Evolutionary conservation across 2,888 invertebrate species (phyloP).

Genomic region (Drosophila maculinotata): DNA sequence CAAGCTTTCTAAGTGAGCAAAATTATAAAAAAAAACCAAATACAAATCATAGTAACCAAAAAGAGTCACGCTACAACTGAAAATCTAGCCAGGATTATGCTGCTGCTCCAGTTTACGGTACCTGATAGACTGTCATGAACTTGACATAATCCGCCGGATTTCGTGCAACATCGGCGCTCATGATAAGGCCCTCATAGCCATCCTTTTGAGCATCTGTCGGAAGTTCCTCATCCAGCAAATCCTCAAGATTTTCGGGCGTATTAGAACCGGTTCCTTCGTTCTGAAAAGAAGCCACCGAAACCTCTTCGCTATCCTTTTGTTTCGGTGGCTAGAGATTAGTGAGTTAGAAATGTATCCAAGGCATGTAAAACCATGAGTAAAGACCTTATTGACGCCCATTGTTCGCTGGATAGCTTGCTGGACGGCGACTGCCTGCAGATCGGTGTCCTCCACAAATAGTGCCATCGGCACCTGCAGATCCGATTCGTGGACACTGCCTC

Average conservation of each 20-base stretch:
- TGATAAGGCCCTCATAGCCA: conserved; percentile 82
- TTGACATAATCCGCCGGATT: conserved; percentile 82
- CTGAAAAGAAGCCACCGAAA: conserved; percentile 10
- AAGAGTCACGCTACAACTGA: conserved; percentile 13
- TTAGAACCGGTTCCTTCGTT: conserved; percentile 43
- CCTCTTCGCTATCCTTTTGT: conserved; percentile 47
- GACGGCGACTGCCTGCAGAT: conserved; percentile 79
- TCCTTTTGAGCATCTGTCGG: conserved; percentile 46
- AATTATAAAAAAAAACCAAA: conserved; percentile 46
- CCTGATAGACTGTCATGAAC: conserved; percentile 85
- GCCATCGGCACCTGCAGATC: conserved; percentile 82
- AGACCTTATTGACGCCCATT: conserved; percentile 46
- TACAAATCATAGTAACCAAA: conserved; percentile 31
- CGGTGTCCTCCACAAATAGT: conserved; percentile 79
- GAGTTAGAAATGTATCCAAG: neutral
- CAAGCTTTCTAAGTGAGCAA: conserved; percentile 82
- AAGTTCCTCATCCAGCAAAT: conserved; percentile 48
- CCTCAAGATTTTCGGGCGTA: conserved; percentile 60
- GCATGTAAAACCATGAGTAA: neutral
- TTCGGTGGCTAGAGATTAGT: neutral
- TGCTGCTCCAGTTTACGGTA: conserved; percentile 35
- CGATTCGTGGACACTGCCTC: conserved; percentile 81
- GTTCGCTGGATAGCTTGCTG: conserved; percentile 74
- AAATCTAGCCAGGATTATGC: neutral
- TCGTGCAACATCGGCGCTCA: conserved; percentile 82